Conservation (phyloP, 1,140 invertebrate genomes). For the Ceratosolen fusciceps region DNA sequence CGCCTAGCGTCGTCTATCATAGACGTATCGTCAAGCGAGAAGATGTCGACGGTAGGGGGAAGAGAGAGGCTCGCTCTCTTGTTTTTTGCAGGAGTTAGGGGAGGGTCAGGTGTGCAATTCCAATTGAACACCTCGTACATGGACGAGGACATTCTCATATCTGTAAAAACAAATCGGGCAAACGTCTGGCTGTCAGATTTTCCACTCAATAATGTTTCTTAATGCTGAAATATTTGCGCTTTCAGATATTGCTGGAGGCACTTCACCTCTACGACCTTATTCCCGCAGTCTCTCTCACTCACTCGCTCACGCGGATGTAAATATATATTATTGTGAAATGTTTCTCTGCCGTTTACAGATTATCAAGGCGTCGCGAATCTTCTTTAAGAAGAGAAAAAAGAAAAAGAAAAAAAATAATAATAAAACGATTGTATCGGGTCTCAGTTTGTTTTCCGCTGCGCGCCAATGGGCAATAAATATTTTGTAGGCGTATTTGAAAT, state of each 20-base stretch:
- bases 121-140: conserved; percentile 85
- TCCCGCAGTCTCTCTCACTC: too few species aligned
- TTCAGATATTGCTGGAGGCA: background rate
- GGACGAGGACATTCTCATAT: conserved; percentile 80
- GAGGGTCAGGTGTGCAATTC: conserved; percentile 72
- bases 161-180: conserved; percentile 71
- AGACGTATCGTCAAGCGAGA: conserved; percentile 71
- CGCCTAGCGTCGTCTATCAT: conserved; percentile 68
- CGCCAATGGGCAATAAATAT: too few species aligned
- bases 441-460: too few species aligned
- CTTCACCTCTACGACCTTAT: background rate
- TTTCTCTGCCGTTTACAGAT: too few species aligned
- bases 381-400: too few species aligned
- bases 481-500: too few species aligned
- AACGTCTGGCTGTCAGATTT: conserved; percentile 18
- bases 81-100: conserved; percentile 69
- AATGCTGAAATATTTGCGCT: background rate
- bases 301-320: too few species aligned
- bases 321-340: too few species aligned
- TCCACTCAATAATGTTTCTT: background rate
- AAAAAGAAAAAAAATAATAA: too few species aligned
- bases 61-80: conserved; percentile 71
- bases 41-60: conserved; percentile 71
- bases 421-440: too few species aligned
- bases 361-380: too few species aligned